A percentile compares a stretch with the other conserved stretches of the same genome.
phyloP scores from a whole-genome alignment of 64 coral and sea anemone genomes.

The Exaiptasia diaphana region DNA sequence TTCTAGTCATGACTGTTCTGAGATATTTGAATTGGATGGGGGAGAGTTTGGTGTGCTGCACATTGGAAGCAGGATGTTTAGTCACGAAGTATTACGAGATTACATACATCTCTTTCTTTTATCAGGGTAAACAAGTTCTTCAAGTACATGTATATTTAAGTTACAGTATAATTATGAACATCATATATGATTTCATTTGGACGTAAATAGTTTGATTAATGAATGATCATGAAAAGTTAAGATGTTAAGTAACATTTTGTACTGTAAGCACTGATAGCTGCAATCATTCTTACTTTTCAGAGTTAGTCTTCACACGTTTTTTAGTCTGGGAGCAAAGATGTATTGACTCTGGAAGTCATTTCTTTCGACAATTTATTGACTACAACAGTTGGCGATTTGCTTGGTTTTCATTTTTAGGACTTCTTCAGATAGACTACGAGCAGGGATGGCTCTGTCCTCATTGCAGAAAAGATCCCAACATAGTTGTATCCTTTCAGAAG shows the following conservation, averaged over 20 bases:
- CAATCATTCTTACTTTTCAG: too few species aligned
- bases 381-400: conserved; percentile 34
- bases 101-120: background rate
- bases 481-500: conserved; percentile 24
- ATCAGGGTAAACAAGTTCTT: too few species aligned
- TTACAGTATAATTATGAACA: too few species aligned
- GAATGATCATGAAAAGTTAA: too few species aligned
- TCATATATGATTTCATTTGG: too few species aligned
- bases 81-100: background rate
- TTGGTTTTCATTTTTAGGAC: conserved; percentile 11
- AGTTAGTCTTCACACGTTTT: conserved; percentile 18
- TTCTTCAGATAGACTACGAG: conserved; percentile 26
- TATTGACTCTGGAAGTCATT: background rate
- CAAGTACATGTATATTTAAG: too few species aligned
- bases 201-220: too few species aligned
- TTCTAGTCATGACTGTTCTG: background rate
- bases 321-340: conserved; percentile 43
- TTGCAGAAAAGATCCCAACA: background rate
- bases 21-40: background rate
- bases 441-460: background rate
- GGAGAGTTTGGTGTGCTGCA: background rate
- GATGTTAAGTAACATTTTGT: too few species aligned
- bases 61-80: background rate
- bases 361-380: background rate
- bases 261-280: too few species aligned